Percentiles rank a stretch among this genome's conserved stretches.
phyloP scores from a whole-genome alignment of 2,888 invertebrate species.

The Macrophya annulata region DNA sequence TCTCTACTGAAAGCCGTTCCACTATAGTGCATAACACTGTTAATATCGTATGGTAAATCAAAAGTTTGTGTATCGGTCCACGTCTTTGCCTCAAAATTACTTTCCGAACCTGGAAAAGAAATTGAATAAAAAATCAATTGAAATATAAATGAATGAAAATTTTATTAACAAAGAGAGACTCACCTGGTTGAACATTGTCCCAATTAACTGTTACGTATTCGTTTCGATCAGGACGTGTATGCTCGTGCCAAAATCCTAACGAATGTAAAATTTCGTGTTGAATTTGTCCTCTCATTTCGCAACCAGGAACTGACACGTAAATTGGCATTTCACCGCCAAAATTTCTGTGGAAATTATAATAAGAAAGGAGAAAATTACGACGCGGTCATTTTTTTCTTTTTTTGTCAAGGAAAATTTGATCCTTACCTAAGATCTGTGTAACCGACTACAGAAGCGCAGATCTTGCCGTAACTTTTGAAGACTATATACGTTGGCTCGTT shows the following conservation, averaged over 20 bases:
- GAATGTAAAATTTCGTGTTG: constrained; percentile 73
- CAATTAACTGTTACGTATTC: constrained; percentile 67
- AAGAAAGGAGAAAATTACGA: neutral
- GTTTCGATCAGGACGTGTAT: constrained; percentile 71
- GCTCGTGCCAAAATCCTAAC: constrained; percentile 74
- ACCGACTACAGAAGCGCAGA: constrained; percentile 43
- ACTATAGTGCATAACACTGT: constrained; percentile 78
- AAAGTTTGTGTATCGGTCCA: constrained; percentile 65
- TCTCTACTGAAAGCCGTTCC: constrained; percentile 80
- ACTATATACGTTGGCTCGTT: constrained; percentile 61
- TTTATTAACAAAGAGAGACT: neutral
- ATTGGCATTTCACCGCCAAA: constrained; percentile 64
- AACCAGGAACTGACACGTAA: constrained; percentile 67
- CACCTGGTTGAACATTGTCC: constrained; percentile 70
- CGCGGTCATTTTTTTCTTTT: too few relatives aligned
- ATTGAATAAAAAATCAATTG: neutral
- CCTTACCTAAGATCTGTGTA: constrained; percentile 27
- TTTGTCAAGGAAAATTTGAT: neutral
- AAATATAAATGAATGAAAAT: neutral
- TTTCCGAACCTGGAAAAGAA: constrained; percentile 65
- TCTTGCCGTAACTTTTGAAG: constrained; percentile 64
- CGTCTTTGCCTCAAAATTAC: constrained; percentile 67
- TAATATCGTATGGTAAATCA: constrained; percentile 70
- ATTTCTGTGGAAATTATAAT: neutral
- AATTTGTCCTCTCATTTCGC: constrained; percentile 68